Evolutionary conservation across 2,113 vertebrate genomes (phyloP).

Genomic region (Stegastes partitus): DNA sequence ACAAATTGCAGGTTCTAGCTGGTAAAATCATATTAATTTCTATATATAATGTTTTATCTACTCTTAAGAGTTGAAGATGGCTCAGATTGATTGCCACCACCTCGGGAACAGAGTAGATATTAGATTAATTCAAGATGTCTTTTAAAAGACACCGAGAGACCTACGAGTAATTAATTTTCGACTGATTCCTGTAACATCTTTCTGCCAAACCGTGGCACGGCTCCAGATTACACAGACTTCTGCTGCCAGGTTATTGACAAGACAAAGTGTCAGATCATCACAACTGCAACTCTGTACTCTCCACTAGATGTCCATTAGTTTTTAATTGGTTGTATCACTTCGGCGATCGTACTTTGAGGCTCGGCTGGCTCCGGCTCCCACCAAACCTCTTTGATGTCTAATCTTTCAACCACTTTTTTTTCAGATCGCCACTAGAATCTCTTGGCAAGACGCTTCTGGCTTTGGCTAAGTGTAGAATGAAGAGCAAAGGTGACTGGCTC

Average conservation of each 20-base stretch:
- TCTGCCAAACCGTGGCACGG: background rate
- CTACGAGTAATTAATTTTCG: background rate
- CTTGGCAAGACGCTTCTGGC: background rate
- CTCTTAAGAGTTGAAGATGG: background rate
- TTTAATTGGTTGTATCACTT: conserved; percentile 1
- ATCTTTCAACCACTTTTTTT: conserved; percentile 21
- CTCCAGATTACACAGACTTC: background rate
- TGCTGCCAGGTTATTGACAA: background rate
- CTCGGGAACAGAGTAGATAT: background rate
- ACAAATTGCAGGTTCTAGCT: background rate
- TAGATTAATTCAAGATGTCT: background rate
- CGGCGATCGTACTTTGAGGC: conserved; percentile 19
- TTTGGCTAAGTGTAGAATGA: conserved; percentile 3
- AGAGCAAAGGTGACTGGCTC: conserved; percentile 17
- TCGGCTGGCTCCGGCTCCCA: conserved; percentile 26
- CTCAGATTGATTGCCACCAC: background rate
- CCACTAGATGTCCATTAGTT: background rate
- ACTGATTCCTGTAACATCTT: background rate
- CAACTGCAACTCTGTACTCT: background rate
- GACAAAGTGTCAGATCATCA: background rate
- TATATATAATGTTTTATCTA: background rate
- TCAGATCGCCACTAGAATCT: conserved; percentile 6
- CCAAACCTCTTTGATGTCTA: conserved; percentile 19
- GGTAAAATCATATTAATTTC: too few species aligned
- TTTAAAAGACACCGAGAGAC: background rate